These are phyloP conservation scores for Pteropus alecto DNA, from an alignment of 2,113 vertebrate genomes.

Conservation along the genomic window DNA sequence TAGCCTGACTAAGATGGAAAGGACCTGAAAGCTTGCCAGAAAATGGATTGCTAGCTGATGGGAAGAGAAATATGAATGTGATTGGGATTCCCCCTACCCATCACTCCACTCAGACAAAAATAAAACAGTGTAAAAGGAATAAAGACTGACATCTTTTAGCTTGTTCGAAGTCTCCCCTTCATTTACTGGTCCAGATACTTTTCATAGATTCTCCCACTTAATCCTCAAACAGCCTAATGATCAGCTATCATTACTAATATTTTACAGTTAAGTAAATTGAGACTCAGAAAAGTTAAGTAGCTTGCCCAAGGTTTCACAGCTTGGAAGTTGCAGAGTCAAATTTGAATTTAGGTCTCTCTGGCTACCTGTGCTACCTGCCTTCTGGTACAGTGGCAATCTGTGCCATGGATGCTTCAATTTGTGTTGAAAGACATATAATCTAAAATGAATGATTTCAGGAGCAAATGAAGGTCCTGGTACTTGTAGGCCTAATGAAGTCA, in stretches of 20 bases:
- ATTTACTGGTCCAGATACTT: background rate
- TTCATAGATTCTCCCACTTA: background rate
- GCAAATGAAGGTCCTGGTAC: background rate
- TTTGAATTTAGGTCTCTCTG: background rate
- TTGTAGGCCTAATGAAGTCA: too few species aligned
- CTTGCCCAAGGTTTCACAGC: background rate
- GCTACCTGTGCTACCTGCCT: background rate
- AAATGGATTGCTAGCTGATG: background rate
- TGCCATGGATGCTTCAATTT: background rate
- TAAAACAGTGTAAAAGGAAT: background rate
- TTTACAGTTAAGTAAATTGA: background rate
- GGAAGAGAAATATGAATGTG: constrained; percentile 3
- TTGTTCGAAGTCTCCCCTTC: background rate
- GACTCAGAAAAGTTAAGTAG: background rate
- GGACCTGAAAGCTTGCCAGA: constrained; percentile 42
- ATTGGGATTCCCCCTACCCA: background rate
- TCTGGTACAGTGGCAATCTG: too few species aligned
- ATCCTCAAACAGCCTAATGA: background rate
- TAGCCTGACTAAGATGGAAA: constrained; percentile 37
- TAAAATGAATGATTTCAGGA: background rate
- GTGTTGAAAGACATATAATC: background rate
- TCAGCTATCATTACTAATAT: background rate
- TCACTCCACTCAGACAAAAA: background rate
- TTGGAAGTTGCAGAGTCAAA: background rate
- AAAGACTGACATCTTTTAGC: background rate